These are phyloP conservation scores for Phrynosoma blainvillii DNA, from an alignment of 2,113 vertebrate species.

Conservation along the genomic window DNA sequence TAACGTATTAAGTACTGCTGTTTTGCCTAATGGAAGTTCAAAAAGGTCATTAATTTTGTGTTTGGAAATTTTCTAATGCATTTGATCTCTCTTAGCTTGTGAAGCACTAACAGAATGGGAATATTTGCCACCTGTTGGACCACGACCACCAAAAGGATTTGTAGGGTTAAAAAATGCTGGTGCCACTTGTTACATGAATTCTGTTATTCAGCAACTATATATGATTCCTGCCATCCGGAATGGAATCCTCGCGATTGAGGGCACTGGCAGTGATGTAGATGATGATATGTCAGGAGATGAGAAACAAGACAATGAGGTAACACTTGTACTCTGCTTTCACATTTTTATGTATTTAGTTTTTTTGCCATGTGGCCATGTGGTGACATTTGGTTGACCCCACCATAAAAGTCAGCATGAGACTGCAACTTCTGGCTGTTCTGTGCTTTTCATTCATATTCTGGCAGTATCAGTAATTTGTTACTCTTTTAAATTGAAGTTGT, in stretches of 20 bases:
- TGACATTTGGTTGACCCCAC: background rate
- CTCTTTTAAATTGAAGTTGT: background rate
- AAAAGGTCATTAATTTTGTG: background rate
- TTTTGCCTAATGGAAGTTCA: too few species aligned
- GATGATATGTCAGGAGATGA: conserved; percentile 99
- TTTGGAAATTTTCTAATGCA: conserved; percentile 12
- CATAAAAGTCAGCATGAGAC: background rate
- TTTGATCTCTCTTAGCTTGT: conserved; percentile 79
- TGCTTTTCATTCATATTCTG: background rate
- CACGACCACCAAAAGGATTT: conserved; percentile 96
- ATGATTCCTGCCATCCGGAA: conserved; percentile 99
- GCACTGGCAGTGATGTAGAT: conserved; percentile 96
- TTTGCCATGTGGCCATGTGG: background rate
- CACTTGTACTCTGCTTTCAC: background rate
- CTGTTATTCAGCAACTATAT: conserved; percentile 99
- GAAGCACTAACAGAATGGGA: conserved; percentile 99
- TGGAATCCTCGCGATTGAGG: conserved; percentile 97
- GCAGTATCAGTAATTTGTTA: background rate
- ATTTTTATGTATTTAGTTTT: background rate
- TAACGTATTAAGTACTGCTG: too few species aligned
- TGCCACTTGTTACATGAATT: conserved; percentile 99
- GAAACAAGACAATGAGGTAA: conserved; percentile 98
- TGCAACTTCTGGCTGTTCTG: background rate
- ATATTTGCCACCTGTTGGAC: conserved; percentile 95
- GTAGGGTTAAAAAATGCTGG: conserved; percentile 98